Evolutionary conservation across 2,888 invertebrate species (phyloP), one percentile per base, ranked within the genome.

Genomic region (Entomobrya multifasciata): DNA sequence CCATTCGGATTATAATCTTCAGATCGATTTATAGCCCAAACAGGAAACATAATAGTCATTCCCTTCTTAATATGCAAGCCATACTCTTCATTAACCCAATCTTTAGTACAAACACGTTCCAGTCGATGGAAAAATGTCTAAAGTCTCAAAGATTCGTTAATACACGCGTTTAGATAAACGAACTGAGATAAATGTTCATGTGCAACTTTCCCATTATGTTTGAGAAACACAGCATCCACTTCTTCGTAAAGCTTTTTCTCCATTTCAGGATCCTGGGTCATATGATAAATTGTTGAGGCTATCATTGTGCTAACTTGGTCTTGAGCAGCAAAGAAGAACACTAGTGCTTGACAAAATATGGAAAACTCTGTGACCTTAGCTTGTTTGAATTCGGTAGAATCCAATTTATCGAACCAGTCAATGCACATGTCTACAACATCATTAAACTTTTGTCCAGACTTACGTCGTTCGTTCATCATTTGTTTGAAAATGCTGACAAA

Each of bases 61-160:
- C 90, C 90, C 41, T 89, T 88, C 4, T 84, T 84, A 65, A 91
- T 90, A 8, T 62, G 27, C 27, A 90, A 27, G 11, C 55, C 49
- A 20, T 57, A 80, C 41, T 84, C 70, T 13, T 87, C 83, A 77
- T 88, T 87, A 52, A 86, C 78, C 88, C 89, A 87, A 17, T 87
- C 76, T 74, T 90, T 89, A 0, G 86, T 88, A 62, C 90, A 90
- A n/a, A 89, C 79, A 36, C 91, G 80, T 60, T 90, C 89, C 8
- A 84, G 27, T 22, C 90, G 57, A 15, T 82, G 79, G 41, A 91
- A 89, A 17, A 88, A 87, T 10, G 90, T 78, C 8, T 77, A 30
- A 13, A 91, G 76, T 3, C 91, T 79, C 8, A 83, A 36, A 10
- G 87, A 22, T 74, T 91, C 91, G 2, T 47, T 82, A 17, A 90